Evolutionary conservation across 64 coral and sea anemone species (phyloP).

Genomic region (Cladopsammia gracilis): DNA sequence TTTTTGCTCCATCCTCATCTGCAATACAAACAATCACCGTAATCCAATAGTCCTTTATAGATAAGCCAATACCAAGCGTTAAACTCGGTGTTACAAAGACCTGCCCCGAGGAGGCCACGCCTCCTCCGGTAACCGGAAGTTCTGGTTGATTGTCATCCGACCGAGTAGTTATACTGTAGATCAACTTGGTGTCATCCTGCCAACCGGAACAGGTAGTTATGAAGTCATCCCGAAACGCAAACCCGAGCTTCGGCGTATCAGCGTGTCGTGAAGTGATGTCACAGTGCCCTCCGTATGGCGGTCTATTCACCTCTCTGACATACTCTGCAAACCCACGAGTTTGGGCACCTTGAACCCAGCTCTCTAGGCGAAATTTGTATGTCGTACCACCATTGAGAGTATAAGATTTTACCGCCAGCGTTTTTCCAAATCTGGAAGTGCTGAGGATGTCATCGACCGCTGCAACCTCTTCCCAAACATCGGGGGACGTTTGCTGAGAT

Average conservation of each 20-base stretch:
- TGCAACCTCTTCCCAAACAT: neutral
- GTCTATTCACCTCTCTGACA: constrained; percentile 9
- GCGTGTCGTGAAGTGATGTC: neutral
- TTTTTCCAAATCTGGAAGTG: neutral
- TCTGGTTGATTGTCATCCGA: neutral
- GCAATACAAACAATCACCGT: constrained; percentile 7
- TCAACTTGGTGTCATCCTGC: constrained; percentile 38
- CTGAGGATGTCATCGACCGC: neutral
- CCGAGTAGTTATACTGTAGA: neutral
- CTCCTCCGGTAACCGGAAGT: neutral
- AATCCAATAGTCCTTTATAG: neutral
- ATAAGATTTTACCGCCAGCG: constrained; percentile 31
- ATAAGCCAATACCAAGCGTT: neutral
- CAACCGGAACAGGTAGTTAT: constrained; percentile 29
- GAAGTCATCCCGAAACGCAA: constrained; percentile 5
- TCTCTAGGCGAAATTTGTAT: constrained; percentile 48
- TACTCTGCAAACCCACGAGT: constrained; percentile 33
- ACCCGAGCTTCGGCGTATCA: neutral
- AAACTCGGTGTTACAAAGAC: neutral
- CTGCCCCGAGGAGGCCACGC: neutral
- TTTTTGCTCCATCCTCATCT: constrained; percentile 24
- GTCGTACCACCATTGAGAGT: constrained; percentile 18
- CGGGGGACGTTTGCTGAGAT: neutral
- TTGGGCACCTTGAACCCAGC: neutral
- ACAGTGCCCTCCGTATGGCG: neutral